Evolutionary conservation across 2,797 vertebrate species (phyloP), one percentile per base, ranked within the genome.

Genomic region (Oophaga sylvatica): DNA sequence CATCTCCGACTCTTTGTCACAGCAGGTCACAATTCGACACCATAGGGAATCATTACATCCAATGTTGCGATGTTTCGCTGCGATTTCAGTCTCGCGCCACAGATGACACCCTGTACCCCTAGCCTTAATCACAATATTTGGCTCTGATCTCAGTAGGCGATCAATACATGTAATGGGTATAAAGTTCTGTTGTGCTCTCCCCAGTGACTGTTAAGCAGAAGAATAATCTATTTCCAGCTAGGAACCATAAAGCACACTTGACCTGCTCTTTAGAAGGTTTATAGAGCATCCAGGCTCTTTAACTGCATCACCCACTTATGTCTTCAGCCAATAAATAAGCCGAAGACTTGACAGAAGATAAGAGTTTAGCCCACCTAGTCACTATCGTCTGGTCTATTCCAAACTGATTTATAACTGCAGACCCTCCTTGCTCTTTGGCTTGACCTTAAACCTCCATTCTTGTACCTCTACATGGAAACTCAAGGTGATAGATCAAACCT

Each of bases 231-330:
- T 59, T 84, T 84, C 56, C 82, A 84, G 31, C 45, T 29, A 77
- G 11, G 62, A 10, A 31, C 53, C 22, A 77, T 60, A 79, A 62
- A 48, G 63, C 63, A 59, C 26, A 62, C 60, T 82, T 81, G 60
- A 83, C 71, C 45, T 77, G 60, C 48, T 65, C 48, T 82, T 35
- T 41, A 22, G 29, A 82, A 22, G 45, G 80, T 82, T 87, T 87
- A 87, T 45, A 26, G 77, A 48, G 48, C n/a, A 86, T 80, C 17
- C 29, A 26, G 80, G 20, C 70, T 76, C 29, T 83, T 85, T 82
- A 87, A 87, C 26, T 31, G 15, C 57, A 83, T 87, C 78, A 87
- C 63, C 70, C 62, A 77, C 86, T 87, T 87, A 83, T 59, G 45
- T 68, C 65, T 65, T 65, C 56, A 77, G 80, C 60, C 71, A 87